Conservation (phyloP, 1,140 invertebrate species). For the Leptinotarsa undecemlineata region DNA sequence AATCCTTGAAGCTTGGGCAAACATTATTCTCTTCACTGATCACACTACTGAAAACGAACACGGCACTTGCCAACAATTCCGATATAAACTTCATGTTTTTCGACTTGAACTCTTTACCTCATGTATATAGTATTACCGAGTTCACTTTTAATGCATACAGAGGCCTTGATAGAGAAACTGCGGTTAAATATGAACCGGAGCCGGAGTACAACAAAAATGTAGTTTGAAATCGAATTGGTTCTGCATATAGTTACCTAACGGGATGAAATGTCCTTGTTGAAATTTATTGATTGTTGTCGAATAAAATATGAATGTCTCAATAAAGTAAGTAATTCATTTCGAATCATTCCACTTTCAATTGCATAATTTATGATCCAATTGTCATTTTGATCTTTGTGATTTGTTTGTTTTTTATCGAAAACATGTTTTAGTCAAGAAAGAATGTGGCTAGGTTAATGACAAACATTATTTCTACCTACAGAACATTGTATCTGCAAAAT, state of each 20-base stretch:
- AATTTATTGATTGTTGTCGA: too few relatives aligned
- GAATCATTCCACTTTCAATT: too few relatives aligned
- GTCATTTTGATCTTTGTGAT: too few relatives aligned
- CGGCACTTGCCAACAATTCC: background rate
- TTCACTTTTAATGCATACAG: slow-evolving; percentile 18
- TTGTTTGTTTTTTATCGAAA: too few relatives aligned
- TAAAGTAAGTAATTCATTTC: too few relatives aligned
- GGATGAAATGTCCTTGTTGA: too few relatives aligned
- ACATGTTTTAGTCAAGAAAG: too few relatives aligned
- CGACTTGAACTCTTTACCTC: slow-evolving; percentile 4
- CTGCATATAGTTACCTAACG: background rate
- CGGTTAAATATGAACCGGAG: slow-evolving; percentile 17
- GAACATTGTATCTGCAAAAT: too few relatives aligned
- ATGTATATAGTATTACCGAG: slow-evolving; percentile 14
- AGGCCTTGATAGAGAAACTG: slow-evolving; percentile 23
- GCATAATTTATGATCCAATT: too few relatives aligned
- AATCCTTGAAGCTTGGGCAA: slow-evolving; percentile 50
- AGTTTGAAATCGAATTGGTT: background rate
- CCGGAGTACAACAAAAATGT: slow-evolving; percentile 17
- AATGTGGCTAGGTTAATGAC: too few relatives aligned
- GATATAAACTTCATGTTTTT: slow-evolving; percentile 2
- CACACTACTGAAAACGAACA: background rate
- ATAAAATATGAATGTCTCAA: too few relatives aligned
- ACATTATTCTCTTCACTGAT: slow-evolving; percentile 48
- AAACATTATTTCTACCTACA: too few relatives aligned